Evolutionary conservation across 2,888 invertebrate genomes (phyloP), one percentile per base, ranked within the genome.

Genomic region (Melipona beecheii): DNA sequence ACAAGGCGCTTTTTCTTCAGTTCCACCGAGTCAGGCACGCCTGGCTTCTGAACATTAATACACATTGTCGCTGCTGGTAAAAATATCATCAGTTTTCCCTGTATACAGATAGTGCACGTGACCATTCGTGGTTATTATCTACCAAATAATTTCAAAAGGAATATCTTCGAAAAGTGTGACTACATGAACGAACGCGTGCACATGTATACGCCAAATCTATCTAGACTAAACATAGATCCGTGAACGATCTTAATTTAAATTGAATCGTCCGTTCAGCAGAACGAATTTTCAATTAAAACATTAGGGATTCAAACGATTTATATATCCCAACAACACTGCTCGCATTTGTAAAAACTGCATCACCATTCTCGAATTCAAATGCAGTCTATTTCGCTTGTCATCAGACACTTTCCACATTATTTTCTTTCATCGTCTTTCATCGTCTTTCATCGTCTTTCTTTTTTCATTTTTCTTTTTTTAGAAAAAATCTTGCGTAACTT

Each of bases 51-150:
- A 89, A 87, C 90, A 85, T 89, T 87, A 92, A 93, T 94, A 93
- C 92, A 92, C 92, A 90, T 91, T 92, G 93, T 94, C 94, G 93
- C 93, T 94, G 94, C 94, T 94, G 93, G 94, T 90, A 92, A 85
- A 91, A 92, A 86, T 86, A 92, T 90, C 85, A 91, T 90, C 80
- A 87, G 90, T 85, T 75, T 75, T 58, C 60, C 24, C 66, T 27
- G 49, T 60, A 68, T 75, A 80, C 81, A 84, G 60, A 75, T 65
- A 56, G 50, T 78, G 82, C 85, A 75, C 75, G 75, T 52, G 72
- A 31, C n/a, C 68, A 54, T 72, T 66, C 82, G 56, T 72, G 49
- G 49, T 52, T 19, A 31, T 36, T 17, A 24, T 27, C 62, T 64
- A 76, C 66, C 58, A 60, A 65, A 79, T 68, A 54, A 19, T 70